Conservation (phyloP, 2,888 invertebrate species). For the Heliconius aoede region DNA sequence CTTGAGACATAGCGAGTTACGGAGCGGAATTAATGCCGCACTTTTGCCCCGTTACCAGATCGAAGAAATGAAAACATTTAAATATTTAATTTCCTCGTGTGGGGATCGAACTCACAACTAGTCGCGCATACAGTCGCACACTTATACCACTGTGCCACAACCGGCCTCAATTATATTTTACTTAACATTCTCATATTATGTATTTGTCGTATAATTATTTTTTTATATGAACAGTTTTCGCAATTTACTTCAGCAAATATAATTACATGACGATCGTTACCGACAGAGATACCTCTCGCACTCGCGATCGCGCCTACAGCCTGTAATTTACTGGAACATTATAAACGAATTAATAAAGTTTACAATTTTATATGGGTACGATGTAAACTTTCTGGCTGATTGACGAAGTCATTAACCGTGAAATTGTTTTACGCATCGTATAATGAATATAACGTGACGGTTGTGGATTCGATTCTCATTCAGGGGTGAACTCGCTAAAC, state of each 20-base stretch:
- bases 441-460: neutral
- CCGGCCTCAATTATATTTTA: too few relatives aligned
- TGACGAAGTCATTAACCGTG: neutral
- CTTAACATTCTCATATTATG: too few relatives aligned
- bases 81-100: too few relatives aligned
- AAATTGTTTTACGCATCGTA: conserved; percentile 2
- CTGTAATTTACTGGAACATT: conserved; percentile 14
- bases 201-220: conserved; percentile 9
- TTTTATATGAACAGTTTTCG: conserved; percentile 13
- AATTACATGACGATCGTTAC: conserved; percentile 18
- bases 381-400: neutral
- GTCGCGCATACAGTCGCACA: too few relatives aligned
- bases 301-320: conserved; percentile 1
- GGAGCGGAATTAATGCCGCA: too few relatives aligned
- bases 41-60: too few relatives aligned
- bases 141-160: too few relatives aligned
- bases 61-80: too few relatives aligned
- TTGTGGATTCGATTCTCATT: too few relatives aligned
- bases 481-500: too few relatives aligned
- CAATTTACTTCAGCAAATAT: conserved; percentile 26
- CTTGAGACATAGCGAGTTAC: too few relatives aligned
- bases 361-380: neutral
- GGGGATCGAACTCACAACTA: too few relatives aligned
- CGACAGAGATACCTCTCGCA: conserved; percentile 3
- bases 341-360: conserved; percentile 27